Evolutionary conservation across 2,113 vertebrate genomes (phyloP), one percentile per base, ranked within the genome.

Genomic region (Campylomormyrus numenius): DNA sequence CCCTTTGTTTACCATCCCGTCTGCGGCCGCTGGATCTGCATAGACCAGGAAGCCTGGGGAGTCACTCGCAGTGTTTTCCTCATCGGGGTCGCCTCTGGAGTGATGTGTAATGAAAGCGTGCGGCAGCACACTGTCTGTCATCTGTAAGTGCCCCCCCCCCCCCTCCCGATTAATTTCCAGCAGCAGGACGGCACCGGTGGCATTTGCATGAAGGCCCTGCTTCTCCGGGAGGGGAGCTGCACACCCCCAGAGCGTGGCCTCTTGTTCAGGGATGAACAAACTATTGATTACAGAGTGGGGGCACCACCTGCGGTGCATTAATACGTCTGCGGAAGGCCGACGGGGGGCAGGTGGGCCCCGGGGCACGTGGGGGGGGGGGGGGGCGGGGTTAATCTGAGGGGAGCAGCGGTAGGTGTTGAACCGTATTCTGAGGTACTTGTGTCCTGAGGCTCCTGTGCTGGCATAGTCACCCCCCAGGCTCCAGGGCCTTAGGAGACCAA

Each of bases 221-320:
- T 70, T 74, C 48, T 11, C 39, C 62, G 13, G 6, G 1, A 5
- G 49, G 45, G 27, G 24, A 35, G 5, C 15, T 13, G 21, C n/a
- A 21, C 7, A 11, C 17, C 8, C 50, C 27, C 15, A 39, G 27
- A 3, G 3, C 2, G 4, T 10, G 21, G 17, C 50, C 74, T 84
- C 5, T 9, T 19, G 31, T 45, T 45, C 52, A 39, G 10, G 48
- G 52, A 91, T 58, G 74, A 86, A 42, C 49, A 88, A 52, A 48
- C 74, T 27, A 91, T 85, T 90, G 85, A 88, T 88, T 77, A 56
- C 62, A 48, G 39, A 77, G 85, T 88, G 89, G 21, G 77, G 50
- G 46, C 52, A 2, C 74, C 49, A 52, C 27, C 9, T 53, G 85
- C 13, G 48, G 46, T n/a, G 21, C 21, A 35, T 4, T 45, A 27